Evolutionary conservation across 2,113 vertebrate genomes (phyloP), one percentile per base, ranked within the genome.

Genomic region (Ia io): DNA sequence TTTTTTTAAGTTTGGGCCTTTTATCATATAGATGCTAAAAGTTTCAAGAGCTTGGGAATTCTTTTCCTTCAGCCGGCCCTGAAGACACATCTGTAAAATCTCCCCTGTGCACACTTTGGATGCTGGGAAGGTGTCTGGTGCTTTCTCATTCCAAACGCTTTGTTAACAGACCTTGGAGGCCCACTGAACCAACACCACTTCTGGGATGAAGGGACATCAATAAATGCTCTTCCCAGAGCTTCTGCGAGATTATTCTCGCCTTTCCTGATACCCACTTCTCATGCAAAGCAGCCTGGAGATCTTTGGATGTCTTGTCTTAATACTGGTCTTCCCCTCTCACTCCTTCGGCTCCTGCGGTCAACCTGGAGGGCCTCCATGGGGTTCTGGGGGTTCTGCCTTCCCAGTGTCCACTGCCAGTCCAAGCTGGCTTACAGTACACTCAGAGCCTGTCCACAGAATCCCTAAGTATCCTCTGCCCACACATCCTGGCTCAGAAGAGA

Each of bases 161-260:
- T 90, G 69, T 49, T 92, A 83, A 65, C 25, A 92, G 87, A 85
- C 47, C 53, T 88, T 73, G 40, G 88, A 51, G 76, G 90, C 47
- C 28, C 73, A 49, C 42, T 3, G 71, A 88, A 77, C 65, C 42
- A 69, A 63, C 30, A 17, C 67, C 28, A n/a, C 82, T 84, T 87
- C 73, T 73, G 82, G 35, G 82, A 73, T 17, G 63, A 96, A 93
- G 69, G 51, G 87, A 83, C 73, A 79, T 70, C 67, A 40, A 56
- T 40, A 35, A 51, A 90, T 4, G 47, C 32, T 63, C 88, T 53
- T 84, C 18, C 10, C 10, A 18, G 79, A 84, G 37, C 76, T 56
- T n/a, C 25, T 6, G 1, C 0, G 8, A 77, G 65, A 59, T 53
- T 42, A 44, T 13, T 42, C 30, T 65, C 18, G 42, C 32, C 61